Evolutionary conservation across 2,797 vertebrate genomes (phyloP).

Genomic region (Phylloscopus collybita): DNA sequence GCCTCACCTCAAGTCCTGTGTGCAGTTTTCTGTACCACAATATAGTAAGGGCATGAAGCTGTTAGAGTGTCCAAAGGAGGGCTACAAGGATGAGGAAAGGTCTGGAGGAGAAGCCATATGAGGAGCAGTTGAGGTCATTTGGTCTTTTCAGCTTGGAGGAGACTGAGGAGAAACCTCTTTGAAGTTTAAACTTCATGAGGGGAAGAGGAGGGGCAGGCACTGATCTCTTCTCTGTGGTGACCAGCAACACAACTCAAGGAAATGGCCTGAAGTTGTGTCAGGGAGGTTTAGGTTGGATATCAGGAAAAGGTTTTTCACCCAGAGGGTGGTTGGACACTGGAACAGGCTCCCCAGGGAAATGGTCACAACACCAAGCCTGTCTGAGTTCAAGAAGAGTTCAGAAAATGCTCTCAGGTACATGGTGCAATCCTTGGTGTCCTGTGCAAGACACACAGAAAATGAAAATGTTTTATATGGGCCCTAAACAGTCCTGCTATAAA

Average conservation of each 20-base stretch:
- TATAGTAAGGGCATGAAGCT: neutral
- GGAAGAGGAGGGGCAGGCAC: neutral
- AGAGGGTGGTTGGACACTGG: neutral
- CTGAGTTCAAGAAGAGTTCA: neutral
- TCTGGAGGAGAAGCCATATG: neutral
- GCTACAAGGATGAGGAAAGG: neutral
- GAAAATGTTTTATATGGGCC: neutral
- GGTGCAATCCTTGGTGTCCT: neutral
- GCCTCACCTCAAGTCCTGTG: accelerated
- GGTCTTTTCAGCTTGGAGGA: neutral
- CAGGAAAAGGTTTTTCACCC: neutral
- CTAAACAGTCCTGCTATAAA: neutral
- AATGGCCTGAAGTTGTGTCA: neutral
- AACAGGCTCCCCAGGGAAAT: neutral
- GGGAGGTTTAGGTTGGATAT: neutral
- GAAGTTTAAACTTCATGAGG: neutral
- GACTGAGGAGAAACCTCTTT: neutral
- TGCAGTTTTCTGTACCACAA: neutral
- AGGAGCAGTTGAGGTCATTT: neutral
- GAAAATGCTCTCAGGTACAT: neutral
- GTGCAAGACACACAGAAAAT: neutral
- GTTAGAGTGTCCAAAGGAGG: neutral
- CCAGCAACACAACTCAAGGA: accelerated
- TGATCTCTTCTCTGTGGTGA: neutral
- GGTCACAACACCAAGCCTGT: neutral